phyloP scores from a whole-genome alignment of 2,888 invertebrate species.

The Phengaris alcon region DNA sequence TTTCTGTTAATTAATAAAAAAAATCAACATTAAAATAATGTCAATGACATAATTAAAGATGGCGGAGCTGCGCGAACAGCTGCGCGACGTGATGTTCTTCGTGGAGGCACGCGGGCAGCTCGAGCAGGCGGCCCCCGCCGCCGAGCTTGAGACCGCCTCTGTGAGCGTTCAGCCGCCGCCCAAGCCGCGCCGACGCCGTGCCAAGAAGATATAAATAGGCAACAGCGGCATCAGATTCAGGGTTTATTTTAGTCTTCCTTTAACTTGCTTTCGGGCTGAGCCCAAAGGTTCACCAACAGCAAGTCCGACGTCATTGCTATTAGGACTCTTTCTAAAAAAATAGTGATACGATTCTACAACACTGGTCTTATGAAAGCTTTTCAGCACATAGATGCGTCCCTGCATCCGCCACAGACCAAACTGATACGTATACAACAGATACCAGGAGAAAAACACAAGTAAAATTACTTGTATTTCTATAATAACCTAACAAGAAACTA shows the following conservation, averaged over 20 bases:
- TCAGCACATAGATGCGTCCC: neutral
- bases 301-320: too few relatives aligned
- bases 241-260: neutral
- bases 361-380: too few relatives aligned
- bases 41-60: conserved; percentile 75
- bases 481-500: neutral
- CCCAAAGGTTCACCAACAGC: neutral
- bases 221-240: neutral
- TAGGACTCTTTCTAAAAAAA: too few relatives aligned
- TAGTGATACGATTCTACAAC: too few relatives aligned
- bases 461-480: neutral
- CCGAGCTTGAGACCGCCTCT: conserved; percentile 53
- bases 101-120: conserved; percentile 86
- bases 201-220: conserved; percentile 7
- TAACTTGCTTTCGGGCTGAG: neutral
- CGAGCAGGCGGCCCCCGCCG: conserved; percentile 44
- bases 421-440: neutral
- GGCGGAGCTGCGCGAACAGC: conserved; percentile 92
- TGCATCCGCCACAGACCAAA: neutral
- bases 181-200: conserved; percentile 32
- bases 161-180: conserved; percentile 49
- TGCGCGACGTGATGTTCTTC: conserved; percentile 98
- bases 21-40: conserved; percentile 9
- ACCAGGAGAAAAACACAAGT: neutral
- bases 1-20: neutral